These are phyloP conservation scores for Dryobota labecula DNA, from an alignment of 2,888 invertebrate species.

Conservation along the genomic window DNA sequence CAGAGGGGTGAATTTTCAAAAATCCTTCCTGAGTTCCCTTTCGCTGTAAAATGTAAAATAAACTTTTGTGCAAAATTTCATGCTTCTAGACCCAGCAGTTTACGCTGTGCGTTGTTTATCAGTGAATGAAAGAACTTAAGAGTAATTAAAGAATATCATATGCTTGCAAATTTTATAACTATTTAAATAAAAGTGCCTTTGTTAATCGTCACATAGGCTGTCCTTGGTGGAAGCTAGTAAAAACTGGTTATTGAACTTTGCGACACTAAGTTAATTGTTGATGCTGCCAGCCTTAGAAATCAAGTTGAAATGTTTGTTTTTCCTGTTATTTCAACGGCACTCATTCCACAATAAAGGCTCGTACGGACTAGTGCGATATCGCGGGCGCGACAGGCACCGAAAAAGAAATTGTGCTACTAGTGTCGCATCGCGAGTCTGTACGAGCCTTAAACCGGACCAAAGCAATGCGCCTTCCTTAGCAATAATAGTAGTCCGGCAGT, in stretches of 20 bases:
- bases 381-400: no score
- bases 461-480: neutral
- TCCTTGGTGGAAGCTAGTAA: no score
- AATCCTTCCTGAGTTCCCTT: neutral
- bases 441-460: neutral
- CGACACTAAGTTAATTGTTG: no score
- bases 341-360: neutral
- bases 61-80: no score
- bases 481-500: neutral
- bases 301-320: neutral
- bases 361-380: no score
- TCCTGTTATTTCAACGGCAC: neutral
- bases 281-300: no score
- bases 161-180: neutral
- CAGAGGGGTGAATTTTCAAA: neutral
- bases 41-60: no score
- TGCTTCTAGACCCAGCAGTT: neutral
- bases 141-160: neutral
- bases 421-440: no score
- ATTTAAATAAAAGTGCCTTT: neutral
- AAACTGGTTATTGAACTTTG: no score
- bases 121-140: neutral
- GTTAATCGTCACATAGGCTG: no score
- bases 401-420: no score
- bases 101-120: neutral